These are phyloP conservation scores for Fistularia tabacaria DNA, from an alignment of 2,797 vertebrate genomes.

Conservation along the genomic window DNA sequence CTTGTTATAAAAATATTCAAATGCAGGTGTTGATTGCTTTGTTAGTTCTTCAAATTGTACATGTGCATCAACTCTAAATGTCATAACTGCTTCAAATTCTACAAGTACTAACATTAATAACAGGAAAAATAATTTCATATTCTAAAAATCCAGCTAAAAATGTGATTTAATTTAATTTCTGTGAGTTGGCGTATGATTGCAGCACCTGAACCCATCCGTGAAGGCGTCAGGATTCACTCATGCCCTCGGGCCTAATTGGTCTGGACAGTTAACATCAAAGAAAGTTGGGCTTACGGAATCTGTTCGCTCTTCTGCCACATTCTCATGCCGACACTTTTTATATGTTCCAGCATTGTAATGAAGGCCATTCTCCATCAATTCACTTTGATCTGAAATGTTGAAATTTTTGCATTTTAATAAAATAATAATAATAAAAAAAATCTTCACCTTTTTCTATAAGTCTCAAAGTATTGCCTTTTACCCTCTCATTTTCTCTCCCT, in stretches of 20 bases:
- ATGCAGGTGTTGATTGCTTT: not conserved
- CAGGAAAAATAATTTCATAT: slow-evolving; percentile 26
- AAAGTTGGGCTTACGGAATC: slow-evolving; percentile 69
- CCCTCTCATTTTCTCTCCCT: slow-evolving; percentile 8
- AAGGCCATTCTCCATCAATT: slow-evolving; percentile 71
- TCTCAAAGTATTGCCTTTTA: slow-evolving; percentile 15
- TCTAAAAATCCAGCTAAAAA: slow-evolving; percentile 34
- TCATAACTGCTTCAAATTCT: slow-evolving; percentile 4
- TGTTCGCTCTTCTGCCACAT: slow-evolving; percentile 58
- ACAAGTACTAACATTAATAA: slow-evolving; percentile 3
- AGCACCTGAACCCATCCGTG: slow-evolving; percentile 64
- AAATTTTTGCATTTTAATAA: slow-evolving; percentile 67
- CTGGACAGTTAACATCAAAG: slow-evolving; percentile 79
- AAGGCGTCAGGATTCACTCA: slow-evolving; percentile 57
- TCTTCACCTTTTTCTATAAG: slow-evolving; percentile 26
- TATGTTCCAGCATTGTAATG: slow-evolving; percentile 69
- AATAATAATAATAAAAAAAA: slow-evolving; percentile 51
- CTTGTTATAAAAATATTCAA: too few relatives aligned
- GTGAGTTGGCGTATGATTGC: slow-evolving; percentile 44
- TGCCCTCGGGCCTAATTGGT: slow-evolving; percentile 70
- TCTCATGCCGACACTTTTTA: slow-evolving; percentile 49
- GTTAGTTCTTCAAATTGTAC: slow-evolving; percentile 2
- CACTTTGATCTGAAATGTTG: slow-evolving; percentile 70
- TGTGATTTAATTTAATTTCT: slow-evolving; percentile 53
- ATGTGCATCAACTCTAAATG: slow-evolving; percentile 1